Evolutionary conservation across 1,140 invertebrate species (phyloP).

Genomic region (Penaeus japonicus): DNA sequence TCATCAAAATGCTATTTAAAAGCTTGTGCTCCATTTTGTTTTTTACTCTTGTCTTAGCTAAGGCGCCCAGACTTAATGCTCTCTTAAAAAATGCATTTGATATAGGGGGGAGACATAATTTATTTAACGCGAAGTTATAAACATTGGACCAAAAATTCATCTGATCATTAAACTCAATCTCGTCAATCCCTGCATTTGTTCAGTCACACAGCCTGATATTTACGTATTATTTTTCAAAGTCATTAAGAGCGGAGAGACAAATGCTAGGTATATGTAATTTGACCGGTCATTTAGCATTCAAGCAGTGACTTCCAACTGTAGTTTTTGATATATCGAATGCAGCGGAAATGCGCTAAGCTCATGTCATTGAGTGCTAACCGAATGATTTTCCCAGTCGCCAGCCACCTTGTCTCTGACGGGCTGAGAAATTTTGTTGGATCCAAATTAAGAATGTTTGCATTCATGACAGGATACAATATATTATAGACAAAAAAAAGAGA

Average conservation of each 20-base stretch:
- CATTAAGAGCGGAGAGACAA: conserved; percentile 11
- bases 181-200: not conserved
- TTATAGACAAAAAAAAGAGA: not conserved
- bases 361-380: conserved; percentile 26
- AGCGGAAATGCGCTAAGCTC: conserved; percentile 7
- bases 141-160: not conserved
- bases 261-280: not conserved
- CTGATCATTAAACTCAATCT: conserved; percentile 9
- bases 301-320: not conserved
- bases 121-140: not conserved
- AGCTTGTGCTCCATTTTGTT: not conserved
- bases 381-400: conserved; percentile 23
- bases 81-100: conserved; percentile 11
- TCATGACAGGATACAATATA: conserved; percentile 10
- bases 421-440: not conserved
- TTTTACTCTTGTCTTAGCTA: not conserved
- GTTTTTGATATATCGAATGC: not conserved
- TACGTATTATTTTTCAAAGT: conserved; percentile 2
- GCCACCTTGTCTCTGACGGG: conserved; percentile 2
- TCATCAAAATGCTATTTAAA: conserved; percentile 21
- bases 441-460: conserved; percentile 26
- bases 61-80: not conserved
- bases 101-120: not conserved
- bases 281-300: conserved; percentile 16
- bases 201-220: conserved; percentile 27